Conservation (phyloP, 2,113 vertebrate species). For the Cebus imitator region DNA sequence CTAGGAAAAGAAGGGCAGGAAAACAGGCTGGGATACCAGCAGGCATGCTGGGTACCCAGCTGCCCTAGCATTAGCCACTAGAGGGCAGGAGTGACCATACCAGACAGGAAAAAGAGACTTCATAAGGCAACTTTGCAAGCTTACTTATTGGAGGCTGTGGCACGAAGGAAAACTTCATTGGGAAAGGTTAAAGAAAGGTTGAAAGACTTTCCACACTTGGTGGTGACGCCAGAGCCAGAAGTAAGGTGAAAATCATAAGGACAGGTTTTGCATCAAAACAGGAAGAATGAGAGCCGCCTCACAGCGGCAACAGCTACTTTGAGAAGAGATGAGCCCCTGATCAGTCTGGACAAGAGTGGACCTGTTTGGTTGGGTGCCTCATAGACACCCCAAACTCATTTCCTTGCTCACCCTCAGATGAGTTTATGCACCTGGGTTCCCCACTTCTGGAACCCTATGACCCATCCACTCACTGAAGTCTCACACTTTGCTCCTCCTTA, state of each 20-base stretch:
- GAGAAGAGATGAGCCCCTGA: neutral
- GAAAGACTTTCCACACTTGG: neutral
- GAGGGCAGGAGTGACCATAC: conserved; percentile 41
- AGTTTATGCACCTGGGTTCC: no score
- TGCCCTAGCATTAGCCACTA: neutral
- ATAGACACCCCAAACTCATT: neutral
- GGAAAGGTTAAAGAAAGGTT: neutral
- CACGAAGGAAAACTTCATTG: neutral
- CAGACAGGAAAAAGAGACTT: neutral
- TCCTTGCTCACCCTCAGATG: neutral
- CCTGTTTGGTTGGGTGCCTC: neutral
- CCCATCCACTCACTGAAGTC: neutral
- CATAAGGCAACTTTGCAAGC: neutral
- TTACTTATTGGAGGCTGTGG: neutral
- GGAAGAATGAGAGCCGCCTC: neutral
- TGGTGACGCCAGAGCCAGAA: neutral
- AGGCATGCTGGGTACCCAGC: neutral
- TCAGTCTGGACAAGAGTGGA: neutral
- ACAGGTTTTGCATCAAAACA: neutral
- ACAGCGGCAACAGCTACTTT: neutral
- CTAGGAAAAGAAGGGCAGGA: neutral
- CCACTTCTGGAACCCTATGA: no score
- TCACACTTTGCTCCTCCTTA: neutral
- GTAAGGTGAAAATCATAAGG: neutral
- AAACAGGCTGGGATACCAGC: neutral